phyloP scores from a whole-genome alignment of 2,888 invertebrate genomes.

The Meliscaeva auricollis region DNA sequence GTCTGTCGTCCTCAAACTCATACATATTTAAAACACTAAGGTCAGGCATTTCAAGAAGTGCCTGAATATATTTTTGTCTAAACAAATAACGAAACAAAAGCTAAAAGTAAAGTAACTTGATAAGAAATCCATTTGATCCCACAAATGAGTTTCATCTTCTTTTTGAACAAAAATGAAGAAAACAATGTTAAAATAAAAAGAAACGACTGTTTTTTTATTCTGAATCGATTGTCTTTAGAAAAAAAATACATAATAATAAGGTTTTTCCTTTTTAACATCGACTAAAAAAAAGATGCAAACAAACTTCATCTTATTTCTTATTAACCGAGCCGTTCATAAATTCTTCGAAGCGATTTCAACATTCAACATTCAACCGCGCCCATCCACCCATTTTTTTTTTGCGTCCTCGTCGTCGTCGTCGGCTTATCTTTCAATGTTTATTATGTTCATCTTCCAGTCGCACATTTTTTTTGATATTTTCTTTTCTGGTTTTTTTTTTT shows the following conservation, averaged over 20 bases:
- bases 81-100: no score
- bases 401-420: background rate
- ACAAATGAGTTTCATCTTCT: conserved; percentile 28
- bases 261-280: conserved; percentile 50
- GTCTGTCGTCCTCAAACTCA: no score
- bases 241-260: conserved; percentile 54
- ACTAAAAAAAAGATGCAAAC: conserved; percentile 56
- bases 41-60: no score
- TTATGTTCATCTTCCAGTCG: conserved; percentile 49
- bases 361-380: conserved; percentile 20
- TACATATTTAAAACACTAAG: no score
- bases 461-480: background rate
- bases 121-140: conserved; percentile 50
- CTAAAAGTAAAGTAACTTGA: conserved; percentile 7
- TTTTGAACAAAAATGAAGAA: background rate
- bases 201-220: conserved; percentile 22
- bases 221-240: conserved; percentile 58
- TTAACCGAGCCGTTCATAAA: conserved; percentile 54
- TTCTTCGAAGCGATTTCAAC: conserved; percentile 48
- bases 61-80: no score
- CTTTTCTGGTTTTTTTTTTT: background rate
- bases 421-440: conserved; percentile 58
- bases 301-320: conserved; percentile 54
- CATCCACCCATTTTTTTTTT: background rate
- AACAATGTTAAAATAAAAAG: background rate